Evolutionary conservation across 1,140 invertebrate genomes (phyloP).

Genomic region (Lasioglossum albipes): DNA sequence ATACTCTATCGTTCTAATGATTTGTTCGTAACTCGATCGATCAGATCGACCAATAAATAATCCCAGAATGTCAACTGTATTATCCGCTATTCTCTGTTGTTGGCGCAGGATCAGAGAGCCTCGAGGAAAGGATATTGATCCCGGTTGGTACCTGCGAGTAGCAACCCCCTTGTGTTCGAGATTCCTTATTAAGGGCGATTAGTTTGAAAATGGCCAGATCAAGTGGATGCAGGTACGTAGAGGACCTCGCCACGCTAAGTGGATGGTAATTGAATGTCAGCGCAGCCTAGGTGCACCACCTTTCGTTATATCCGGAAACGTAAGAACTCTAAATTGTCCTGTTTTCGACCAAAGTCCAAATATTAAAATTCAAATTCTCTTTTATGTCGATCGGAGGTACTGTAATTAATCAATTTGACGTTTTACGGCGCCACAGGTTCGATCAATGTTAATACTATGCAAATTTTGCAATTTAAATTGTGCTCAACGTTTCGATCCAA

Average conservation of each 20-base stretch:
- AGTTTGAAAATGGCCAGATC: conserved; percentile 54
- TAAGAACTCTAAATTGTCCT: too few species aligned
- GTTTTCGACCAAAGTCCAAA: neutral
- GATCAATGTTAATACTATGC: too few species aligned
- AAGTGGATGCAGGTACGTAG: conserved; percentile 53
- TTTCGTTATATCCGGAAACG: neutral
- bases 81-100: neutral
- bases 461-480: too few species aligned
- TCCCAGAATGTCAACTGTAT: neutral
- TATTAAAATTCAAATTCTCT: too few species aligned
- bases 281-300: conserved; percentile 35
- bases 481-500: too few species aligned
- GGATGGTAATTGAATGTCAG: conserved; percentile 65
- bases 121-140: conserved; percentile 32
- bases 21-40: too few species aligned
- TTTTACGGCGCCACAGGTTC: too few species aligned
- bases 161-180: conserved; percentile 37
- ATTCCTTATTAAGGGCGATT: conserved; percentile 64
- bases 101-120: conserved; percentile 12
- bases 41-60: too few species aligned
- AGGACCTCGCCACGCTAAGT: conserved; percentile 53
- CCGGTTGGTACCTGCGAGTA: conserved; percentile 33
- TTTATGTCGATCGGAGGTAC: too few species aligned
- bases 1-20: too few species aligned
- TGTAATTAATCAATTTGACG: too few species aligned